Evolutionary conservation across 2,888 invertebrate genomes (phyloP), one percentile per base, ranked within the genome.

Genomic region (Agrilus biguttatus): DNA sequence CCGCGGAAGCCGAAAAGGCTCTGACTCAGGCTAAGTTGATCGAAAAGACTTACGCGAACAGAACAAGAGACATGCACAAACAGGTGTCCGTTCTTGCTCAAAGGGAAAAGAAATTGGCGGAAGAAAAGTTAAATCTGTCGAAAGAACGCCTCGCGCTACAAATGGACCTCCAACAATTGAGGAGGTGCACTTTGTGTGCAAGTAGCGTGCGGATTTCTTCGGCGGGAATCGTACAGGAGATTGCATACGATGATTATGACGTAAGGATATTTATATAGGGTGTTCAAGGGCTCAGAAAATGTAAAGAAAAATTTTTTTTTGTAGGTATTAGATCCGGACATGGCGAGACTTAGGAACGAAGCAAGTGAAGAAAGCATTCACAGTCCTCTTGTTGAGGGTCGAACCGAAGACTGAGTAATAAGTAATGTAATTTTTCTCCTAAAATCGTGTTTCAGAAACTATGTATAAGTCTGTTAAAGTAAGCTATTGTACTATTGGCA

Each of bases 101-200:
- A 10, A 67, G 77, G 51, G 77, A 78, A 48, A 75, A 75, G 51
- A 74, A 74, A 50, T 68, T 78, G 33, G 74, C 76, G 0, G 73
- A 69, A 56, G 77, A 78, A 51, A 77, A 78, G 57, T 70, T 77
- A 0, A 63, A 68, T 3, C 53, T 77, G 8, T 76, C 77, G 0
- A 71, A 74, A 51, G 77, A 78, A 55, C 65, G 77, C 49, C 52
- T 77, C 42, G 65, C 65, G 43, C 57, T 77, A 21, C 75, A 76
- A 47, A 73, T 72, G 37, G 68, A 72, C 44, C 65, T 67, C 44
- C 73, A 70, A 51, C 67, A 71, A 40, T 50, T 49, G 51, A 64
- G 71, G 32, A 55, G 51, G 39, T 65, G 66, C 44, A 53, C 57
- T 37, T 52, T 65, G 33, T 65, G 63, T 48, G 50, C 50, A 19